Conservation (phyloP, 2,113 vertebrate genomes). For the Asarcornis scutulata region DNA sequence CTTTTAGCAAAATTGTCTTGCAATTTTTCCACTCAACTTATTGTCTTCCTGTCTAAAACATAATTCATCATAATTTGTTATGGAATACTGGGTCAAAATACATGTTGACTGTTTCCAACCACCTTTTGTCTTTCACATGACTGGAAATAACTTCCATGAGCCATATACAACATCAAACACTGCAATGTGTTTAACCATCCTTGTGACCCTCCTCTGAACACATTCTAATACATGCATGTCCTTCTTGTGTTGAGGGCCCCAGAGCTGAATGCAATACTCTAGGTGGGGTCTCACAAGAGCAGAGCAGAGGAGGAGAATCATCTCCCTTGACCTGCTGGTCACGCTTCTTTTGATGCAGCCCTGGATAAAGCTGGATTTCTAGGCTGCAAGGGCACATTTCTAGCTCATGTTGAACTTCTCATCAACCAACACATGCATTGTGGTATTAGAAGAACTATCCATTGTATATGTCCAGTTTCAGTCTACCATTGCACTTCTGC, state of each 20-base stretch:
- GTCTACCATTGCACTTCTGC: not conserved
- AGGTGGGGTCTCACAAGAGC: too few relatives aligned
- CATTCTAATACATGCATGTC: too few relatives aligned
- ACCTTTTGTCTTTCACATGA: not conserved
- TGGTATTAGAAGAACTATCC: not conserved
- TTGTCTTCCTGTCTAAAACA: not conserved
- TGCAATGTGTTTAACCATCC: not conserved
- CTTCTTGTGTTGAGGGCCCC: too few relatives aligned
- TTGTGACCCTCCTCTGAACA: too few relatives aligned
- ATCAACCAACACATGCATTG: too few relatives aligned
- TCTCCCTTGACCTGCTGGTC: too few relatives aligned
- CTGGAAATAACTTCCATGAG: not conserved
- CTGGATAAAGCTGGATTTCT: too few relatives aligned
- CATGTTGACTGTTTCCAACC: not conserved
- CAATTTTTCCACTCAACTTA: not conserved
- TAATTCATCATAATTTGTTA: not conserved
- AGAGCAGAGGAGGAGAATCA: too few relatives aligned
- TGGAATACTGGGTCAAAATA: not conserved
- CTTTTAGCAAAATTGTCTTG: not conserved
- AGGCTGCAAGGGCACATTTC: too few relatives aligned
- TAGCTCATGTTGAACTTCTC: too few relatives aligned
- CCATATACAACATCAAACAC: not conserved
- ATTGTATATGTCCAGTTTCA: not conserved
- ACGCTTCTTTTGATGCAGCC: too few relatives aligned
- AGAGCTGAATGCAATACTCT: too few relatives aligned